Conservation (phyloP, 2,888 invertebrate species). For the Drepanosiphum platanoidis region DNA sequence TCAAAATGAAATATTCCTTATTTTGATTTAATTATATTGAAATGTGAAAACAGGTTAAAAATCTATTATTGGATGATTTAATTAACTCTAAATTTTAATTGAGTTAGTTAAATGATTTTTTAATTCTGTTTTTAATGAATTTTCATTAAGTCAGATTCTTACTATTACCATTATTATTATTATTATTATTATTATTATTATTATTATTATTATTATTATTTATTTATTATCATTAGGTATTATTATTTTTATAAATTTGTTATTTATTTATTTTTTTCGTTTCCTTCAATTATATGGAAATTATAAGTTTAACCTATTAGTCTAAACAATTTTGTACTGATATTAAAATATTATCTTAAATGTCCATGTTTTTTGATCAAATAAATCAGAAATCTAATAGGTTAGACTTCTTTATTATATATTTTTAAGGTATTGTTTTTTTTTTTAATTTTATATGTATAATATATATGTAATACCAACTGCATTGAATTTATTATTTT, state of each 20-base stretch:
- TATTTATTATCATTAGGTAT: neutral
- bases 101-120: neutral
- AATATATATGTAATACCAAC: conserved; percentile 9
- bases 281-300: conserved; percentile 10
- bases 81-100: neutral
- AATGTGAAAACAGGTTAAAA: neutral
- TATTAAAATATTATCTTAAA: neutral
- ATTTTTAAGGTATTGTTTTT: conserved; percentile 29
- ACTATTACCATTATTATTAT: neutral
- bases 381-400: conserved; percentile 28
- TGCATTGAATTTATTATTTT: conserved; percentile 30
- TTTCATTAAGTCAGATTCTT: conserved; percentile 18
- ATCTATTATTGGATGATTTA: neutral
- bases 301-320: conserved; percentile 23
- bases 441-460: conserved; percentile 35
- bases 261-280: conserved; percentile 19
- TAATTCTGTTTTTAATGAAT: neutral
- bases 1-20: neutral
- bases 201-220: conserved; percentile 3
- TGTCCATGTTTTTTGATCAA: conserved; percentile 26
- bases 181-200: neutral
- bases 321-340: conserved; percentile 26
- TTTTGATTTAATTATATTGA: neutral
- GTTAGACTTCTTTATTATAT: conserved; percentile 11
- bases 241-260: neutral